Evolutionary conservation across 2,888 invertebrate species (phyloP).

Genomic region (Acanthosepion esculentum): DNA sequence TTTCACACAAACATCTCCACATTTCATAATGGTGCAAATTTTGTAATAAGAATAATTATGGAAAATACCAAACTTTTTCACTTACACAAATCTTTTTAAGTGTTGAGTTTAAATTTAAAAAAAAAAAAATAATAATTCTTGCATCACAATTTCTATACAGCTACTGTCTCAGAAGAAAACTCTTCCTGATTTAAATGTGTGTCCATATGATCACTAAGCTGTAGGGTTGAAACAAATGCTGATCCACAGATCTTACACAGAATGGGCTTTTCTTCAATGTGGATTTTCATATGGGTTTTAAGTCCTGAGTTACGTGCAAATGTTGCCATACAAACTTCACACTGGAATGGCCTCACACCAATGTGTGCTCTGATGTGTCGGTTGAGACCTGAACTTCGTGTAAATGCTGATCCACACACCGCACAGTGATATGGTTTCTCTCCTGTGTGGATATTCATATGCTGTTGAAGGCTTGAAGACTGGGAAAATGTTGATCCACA

Average conservation of each 20-base stretch:
- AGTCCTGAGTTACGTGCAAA: not conserved
- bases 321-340: not conserved
- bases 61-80: no score
- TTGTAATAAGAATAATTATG: no score
- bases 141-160: no score
- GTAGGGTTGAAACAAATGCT: constrained; percentile 51
- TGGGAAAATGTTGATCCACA: constrained; percentile 10
- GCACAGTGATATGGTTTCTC: constrained; percentile 15
- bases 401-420: constrained; percentile 15
- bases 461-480: not conserved
- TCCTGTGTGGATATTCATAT: not conserved
- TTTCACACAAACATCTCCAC: no score
- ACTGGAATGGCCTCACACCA: not conserved
- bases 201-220: constrained; percentile 52
- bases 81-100: no score
- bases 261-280: constrained; percentile 10
- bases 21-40: no score
- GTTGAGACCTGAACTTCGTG: not conserved
- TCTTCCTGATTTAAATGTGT: constrained; percentile 47
- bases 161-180: no score
- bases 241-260: constrained; percentile 48
- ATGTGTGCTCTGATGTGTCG: not conserved
- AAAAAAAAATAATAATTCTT: no score
- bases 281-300: constrained; percentile 17
- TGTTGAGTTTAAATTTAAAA: no score